Base-by-base conservation (phyloP, 2,113 vertebrate species). In the Potamarius usumacintae region DNA sequence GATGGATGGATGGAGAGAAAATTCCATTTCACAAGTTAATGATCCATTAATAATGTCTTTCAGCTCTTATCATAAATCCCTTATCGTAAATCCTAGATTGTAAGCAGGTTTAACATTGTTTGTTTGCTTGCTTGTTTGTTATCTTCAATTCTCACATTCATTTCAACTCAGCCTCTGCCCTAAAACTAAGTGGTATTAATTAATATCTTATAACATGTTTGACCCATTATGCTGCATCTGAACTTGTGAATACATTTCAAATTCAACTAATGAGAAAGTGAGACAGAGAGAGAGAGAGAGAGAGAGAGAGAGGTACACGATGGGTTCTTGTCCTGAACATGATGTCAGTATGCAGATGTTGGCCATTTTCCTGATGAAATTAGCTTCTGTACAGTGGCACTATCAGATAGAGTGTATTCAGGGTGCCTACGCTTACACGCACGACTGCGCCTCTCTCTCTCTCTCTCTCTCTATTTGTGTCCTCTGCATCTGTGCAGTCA, bases 321-420 rank as follows among this genome's bases (percentile, higher is more conserved):
- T 50, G 65, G 87, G 84, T 62, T 69, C 80, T 55, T 83, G 67
- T 65, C 42, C 50, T 65, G 62, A 85, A 84, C 81, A 84, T 55
- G 81, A 88, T 88, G 87, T 79, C 79, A 52, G 52, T 34, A 77
- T 65, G 65, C 86, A 86, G 87, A 88, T 86, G 87, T 85, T 74
- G 86, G 18, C 2, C 62, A 76, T 62, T 76, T 62, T n/a, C 76
- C 69, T 81, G 87, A 86, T 74, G 82, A 80, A 82, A 60, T 81
- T 30, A 71, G 84, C 84, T 81, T 69, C 53, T 63, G 81, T 84
- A 42, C 53, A 55, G 62, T 15, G 25, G 52, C 62, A 25, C 65
- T 67, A 83, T 82, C 85, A 62, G 9, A 17, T 10, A 52, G 48
- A 52, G 85, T 84, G 82, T 72, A 62, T 52, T 82, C 52, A 57